Conservation (phyloP, 2,113 vertebrate species). For the Cyanoderma ruficeps region DNA sequence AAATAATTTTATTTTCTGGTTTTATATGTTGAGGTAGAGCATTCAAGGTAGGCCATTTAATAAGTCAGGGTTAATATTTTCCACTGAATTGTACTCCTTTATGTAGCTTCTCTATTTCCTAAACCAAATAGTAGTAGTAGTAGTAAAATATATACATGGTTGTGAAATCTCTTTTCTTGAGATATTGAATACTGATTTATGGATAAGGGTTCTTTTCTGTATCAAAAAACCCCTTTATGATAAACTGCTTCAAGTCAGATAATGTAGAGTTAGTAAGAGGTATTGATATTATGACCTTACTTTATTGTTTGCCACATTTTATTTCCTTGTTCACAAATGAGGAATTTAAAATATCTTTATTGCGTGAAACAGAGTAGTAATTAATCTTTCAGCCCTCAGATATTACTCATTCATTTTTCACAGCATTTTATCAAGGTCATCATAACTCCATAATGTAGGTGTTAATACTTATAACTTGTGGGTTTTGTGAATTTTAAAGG, state of each 20-base stretch:
- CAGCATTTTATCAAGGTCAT: not conserved
- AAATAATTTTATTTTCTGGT: not conserved
- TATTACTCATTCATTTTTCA: not conserved
- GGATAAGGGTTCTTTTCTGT: not conserved
- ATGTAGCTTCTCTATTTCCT: not conserved
- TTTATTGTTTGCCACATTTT: not conserved
- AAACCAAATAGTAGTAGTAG: too few relatives aligned
- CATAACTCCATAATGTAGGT: not conserved
- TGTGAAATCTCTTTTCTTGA: not conserved
- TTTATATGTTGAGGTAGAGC: not conserved
- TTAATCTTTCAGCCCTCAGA: not conserved
- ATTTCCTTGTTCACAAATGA: not conserved
- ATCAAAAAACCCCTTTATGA: not conserved
- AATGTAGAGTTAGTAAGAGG: not conserved
- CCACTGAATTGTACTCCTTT: not conserved
- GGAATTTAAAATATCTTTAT: not conserved
- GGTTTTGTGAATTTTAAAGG: not conserved
- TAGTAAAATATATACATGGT: not conserved
- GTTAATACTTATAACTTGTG: not conserved
- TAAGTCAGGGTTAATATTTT: not conserved
- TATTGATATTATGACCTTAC: not conserved
- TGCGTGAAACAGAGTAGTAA: not conserved
- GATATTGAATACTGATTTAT: not conserved
- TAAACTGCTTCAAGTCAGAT: not conserved
- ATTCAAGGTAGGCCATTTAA: not conserved